Conservation (phyloP, 1,140 invertebrate genomes). For the Lordiphosa mommai region DNA sequence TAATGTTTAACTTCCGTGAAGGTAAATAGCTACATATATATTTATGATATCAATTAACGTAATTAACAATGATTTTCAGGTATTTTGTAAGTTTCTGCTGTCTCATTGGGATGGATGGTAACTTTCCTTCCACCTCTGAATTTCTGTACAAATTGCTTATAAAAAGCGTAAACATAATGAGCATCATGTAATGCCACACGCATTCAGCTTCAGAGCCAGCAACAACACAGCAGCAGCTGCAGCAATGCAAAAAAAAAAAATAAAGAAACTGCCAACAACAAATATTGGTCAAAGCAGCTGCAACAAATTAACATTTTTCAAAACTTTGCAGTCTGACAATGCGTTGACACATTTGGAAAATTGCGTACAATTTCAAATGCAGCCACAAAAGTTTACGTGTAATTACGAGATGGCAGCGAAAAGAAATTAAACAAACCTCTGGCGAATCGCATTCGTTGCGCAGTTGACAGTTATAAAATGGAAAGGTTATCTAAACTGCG, state of each 20-base stretch:
- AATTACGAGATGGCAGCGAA: conserved; percentile 36
- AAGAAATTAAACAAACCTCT: conserved; percentile 37
- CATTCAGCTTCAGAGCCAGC: conserved; percentile 24
- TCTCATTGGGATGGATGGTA: conserved; percentile 41
- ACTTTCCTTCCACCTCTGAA: conserved; percentile 39
- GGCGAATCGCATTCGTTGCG: conserved; percentile 42
- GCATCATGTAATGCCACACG: conserved; percentile 60
- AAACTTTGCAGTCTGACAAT: conserved; percentile 34
- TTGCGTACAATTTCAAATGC: conserved; percentile 60
- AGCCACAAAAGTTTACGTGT: conserved; percentile 45
- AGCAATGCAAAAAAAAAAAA: conserved; percentile 21
- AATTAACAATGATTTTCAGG: conserved; percentile 41
- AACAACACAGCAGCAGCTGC: conserved; percentile 18
- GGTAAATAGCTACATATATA: conserved; percentile 29
- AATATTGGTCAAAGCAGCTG: conserved; percentile 18
- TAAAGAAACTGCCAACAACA: conserved; percentile 22
- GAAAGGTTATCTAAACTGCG: conserved; percentile 54
- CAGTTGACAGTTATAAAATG: conserved; percentile 66
- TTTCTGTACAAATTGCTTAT: conserved; percentile 1
- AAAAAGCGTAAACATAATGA: conserved; percentile 45
- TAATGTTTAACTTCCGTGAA: conserved; percentile 58
- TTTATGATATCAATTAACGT: conserved; percentile 67
- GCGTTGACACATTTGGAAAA: conserved; percentile 69
- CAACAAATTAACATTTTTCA: conserved; percentile 64
- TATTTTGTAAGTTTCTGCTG: conserved; percentile 31